Evolutionary conservation across 2,888 invertebrate species (phyloP).

Genomic region (Poecilus cupreus): DNA sequence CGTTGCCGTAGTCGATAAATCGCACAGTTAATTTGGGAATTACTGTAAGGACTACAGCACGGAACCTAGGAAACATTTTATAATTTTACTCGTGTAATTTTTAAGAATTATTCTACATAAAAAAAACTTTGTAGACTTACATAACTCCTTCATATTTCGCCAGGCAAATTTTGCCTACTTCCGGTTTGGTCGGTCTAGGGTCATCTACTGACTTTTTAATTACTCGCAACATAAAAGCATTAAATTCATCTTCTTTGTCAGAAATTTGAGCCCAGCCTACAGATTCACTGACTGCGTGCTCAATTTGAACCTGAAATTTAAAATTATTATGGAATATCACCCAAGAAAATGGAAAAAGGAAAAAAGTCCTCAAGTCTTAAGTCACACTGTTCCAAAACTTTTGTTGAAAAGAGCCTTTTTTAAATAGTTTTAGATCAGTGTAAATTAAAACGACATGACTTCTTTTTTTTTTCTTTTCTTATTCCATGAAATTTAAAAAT

Average conservation of each 20-base stretch:
- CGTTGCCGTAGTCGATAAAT: conserved; percentile 67
- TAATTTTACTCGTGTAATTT: no score
- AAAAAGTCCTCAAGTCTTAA: no score
- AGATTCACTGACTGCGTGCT: conserved; percentile 61
- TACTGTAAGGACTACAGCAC: conserved; percentile 63
- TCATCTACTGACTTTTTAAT: not conserved
- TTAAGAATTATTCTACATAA: no score
- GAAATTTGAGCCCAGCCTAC: conserved; percentile 64
- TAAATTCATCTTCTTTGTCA: conserved; percentile 59
- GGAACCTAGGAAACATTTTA: conserved; percentile 63
- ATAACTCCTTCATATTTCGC: conserved; percentile 63
- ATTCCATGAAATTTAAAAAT: no score
- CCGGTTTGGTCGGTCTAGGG: conserved; percentile 53
- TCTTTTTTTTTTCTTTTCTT: no score
- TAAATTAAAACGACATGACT: not conserved
- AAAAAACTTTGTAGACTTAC: no score
- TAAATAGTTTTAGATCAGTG: no score
- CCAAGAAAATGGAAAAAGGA: no score
- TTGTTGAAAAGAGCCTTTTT: no score
- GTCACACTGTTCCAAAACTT: no score
- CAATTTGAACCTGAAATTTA: conserved; percentile 63
- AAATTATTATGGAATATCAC: no score
- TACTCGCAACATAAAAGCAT: conserved; percentile 61
- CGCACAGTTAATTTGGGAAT: conserved; percentile 63
- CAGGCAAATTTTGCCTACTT: conserved; percentile 62